Evolutionary conservation across 1,140 invertebrate species (phyloP), one percentile per base, ranked within the genome.

Genomic region (Hesperophylax magnus): DNA sequence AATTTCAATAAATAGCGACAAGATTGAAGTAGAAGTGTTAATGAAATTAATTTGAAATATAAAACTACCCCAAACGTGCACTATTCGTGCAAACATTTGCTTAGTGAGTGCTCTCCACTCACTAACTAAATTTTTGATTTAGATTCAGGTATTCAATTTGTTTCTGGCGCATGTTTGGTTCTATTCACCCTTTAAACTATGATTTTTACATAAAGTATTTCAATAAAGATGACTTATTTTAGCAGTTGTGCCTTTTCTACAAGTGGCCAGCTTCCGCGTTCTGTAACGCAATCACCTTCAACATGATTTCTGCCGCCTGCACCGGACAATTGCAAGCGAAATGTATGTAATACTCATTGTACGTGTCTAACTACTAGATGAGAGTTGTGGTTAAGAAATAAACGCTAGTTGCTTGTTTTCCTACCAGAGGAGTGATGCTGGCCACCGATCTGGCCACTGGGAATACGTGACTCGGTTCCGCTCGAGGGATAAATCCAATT

Each of bases 301-400:
- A 76, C 72, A 76, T 60, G 72, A 60, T 58, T 60, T 60, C 72
- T 60, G 63, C 77, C 77, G 63, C 77, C 61, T 56, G 77, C 63
- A 9, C 39, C 63, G 27, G 52, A 69, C 61, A 78, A 63, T 65
- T 52, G 77, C 77, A 20, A 69, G 77, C 47, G 47, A 78, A 78
- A 78, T 69, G 63, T 78, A 78, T 69, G 63, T 78, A 52, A 78
- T 78, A 78, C 63, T 77, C n/a, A 54, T 78, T 69, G 77, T 78
- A 78, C 77, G 77, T 78, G 77, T 67, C 61, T 78, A 78, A 56
- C 63, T 78, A 39, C 61, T 69, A 78, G 77, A 65, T 78, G 77
- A 22, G 63, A 60, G 24, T 69, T 78, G 77, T 22, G 77, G 77
- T 78, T 69, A 78, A 20, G 77, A 31, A 69, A 69, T 67, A 54